A percentile compares a stretch with the other conserved stretches of the same genome.
These are phyloP conservation scores for Mus caroli DNA, from an alignment of 2,797 vertebrate genomes.

Conservation along the genomic window DNA sequence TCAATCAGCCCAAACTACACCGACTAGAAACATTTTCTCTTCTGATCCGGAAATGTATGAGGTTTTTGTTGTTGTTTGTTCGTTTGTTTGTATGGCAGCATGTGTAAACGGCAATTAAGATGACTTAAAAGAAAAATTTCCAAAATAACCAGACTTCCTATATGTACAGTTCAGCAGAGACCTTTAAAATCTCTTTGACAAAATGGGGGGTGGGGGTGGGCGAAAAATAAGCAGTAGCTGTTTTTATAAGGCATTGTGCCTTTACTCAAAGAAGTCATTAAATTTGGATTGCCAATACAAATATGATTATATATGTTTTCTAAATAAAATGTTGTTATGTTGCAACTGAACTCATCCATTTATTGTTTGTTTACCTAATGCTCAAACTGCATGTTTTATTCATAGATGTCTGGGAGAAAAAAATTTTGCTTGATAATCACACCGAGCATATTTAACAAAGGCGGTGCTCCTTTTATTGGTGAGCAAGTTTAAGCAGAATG, in stretches of 20 bases:
- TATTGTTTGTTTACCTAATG: constrained; percentile 84
- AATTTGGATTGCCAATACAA: constrained; percentile 77
- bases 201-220: constrained; percentile 30
- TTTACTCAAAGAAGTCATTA: constrained; percentile 83
- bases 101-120: constrained; percentile 60
- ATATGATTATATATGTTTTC: constrained; percentile 82
- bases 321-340: constrained; percentile 80
- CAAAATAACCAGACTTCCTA: constrained; percentile 63
- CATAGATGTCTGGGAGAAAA: constrained; percentile 82
- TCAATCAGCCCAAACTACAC: not conserved
- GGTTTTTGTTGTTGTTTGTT: not conserved
- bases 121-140: constrained; percentile 35
- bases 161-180: constrained; percentile 20
- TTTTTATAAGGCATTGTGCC: constrained; percentile 73
- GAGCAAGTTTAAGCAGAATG: constrained; percentile 83
- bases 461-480: constrained; percentile 79
- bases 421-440: constrained; percentile 77
- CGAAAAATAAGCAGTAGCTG: constrained; percentile 70
- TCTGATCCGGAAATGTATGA: not conserved
- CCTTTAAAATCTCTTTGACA: constrained; percentile 60
- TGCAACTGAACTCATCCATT: constrained; percentile 82
- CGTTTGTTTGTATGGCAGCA: constrained; percentile 37
- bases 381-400: constrained; percentile 83
- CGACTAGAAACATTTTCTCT: not conserved
- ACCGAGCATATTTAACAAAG: constrained; percentile 84